Base-by-base conservation (phyloP, 2,113 vertebrate genomes). In the Gambusia affinis region DNA sequence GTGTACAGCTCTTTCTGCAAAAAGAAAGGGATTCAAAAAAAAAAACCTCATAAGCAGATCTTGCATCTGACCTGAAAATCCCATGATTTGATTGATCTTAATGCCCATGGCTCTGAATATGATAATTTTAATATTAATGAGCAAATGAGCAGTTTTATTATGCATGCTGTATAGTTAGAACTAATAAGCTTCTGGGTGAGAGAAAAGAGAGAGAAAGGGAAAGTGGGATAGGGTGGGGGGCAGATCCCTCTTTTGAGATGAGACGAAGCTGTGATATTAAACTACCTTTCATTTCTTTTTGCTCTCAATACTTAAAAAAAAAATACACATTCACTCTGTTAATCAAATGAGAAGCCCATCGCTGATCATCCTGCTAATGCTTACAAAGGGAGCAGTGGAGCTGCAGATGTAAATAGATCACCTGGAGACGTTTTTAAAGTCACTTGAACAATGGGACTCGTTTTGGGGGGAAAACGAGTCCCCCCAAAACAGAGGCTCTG, bases 41-140 rank as follows among this genome's bases (percentile, higher is more conserved):
- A 81, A 86, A 91, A 90, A 92, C 81, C 94, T 96, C 96, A 97
- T 96, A 99, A 98, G 97, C 97, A 98, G 96, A 99, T 97, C 96
- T 96, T 94, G 96, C 96, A 98, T 98, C 97, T 98, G 97, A 99
- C 98, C 98, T 98, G 97, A 97, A 95, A 99, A 99, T 98, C 97
- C 97, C 96, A 96, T 97, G 97, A 97, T 98, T 98, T 99, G 97
- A 99, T 99, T 99, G 98, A 99, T 99, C 97, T 99, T 99, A 99
- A 99, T 99, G 98, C 98, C 98, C 97, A 98, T 99, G 98, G 97
- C 97, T 99, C 96, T 97, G 97, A 99, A 99, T 99, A 99, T 99
- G 98, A 99, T 99, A 97, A 99, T 99, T 99, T 99, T 98, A 99
- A 99, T 99, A 99, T 99, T 99, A 99, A 99, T 99, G 98, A 99